Evolutionary conservation across 2,888 invertebrate genomes (phyloP).

Genomic region (Drosophila affinis): DNA sequence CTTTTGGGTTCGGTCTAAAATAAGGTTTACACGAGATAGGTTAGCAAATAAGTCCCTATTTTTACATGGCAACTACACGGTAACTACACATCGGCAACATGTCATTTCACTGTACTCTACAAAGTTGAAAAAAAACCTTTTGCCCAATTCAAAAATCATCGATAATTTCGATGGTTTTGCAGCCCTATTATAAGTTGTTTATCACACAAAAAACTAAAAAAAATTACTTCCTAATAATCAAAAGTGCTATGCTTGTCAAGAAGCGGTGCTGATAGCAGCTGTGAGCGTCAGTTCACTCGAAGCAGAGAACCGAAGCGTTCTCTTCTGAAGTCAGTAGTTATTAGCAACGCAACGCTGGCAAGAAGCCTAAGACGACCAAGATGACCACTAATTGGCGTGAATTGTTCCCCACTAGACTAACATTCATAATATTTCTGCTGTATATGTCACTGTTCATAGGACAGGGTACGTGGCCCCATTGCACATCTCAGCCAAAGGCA

Average conservation of each 20-base stretch:
- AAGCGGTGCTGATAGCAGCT: conserved; percentile 27
- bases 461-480: conserved; percentile 88
- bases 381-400: conserved; percentile 85
- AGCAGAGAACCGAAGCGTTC: background rate
- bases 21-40: no score
- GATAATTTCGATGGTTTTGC: background rate
- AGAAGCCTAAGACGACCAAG: conserved; percentile 13
- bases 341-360: conserved; percentile 42
- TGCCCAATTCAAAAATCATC: background rate
- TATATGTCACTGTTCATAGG: conserved; percentile 96
- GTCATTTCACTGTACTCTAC: no score
- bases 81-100: no score
- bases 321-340: conserved; percentile 3
- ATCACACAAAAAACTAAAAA: conserved; percentile 16
- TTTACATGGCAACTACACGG: no score
- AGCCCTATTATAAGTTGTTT: conserved; percentile 23
- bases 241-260: conserved; percentile 21
- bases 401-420: conserved; percentile 93
- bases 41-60: no score
- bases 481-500: conserved; percentile 11
- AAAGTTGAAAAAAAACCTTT: no score
- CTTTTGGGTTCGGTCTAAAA: no score
- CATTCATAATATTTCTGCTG: conserved; percentile 90
- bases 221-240: conserved; percentile 13
- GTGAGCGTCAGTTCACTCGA: background rate